These are phyloP conservation scores for Neoascia interrupta DNA, from an alignment of 2,888 invertebrate genomes.

Conservation along the genomic window DNA sequence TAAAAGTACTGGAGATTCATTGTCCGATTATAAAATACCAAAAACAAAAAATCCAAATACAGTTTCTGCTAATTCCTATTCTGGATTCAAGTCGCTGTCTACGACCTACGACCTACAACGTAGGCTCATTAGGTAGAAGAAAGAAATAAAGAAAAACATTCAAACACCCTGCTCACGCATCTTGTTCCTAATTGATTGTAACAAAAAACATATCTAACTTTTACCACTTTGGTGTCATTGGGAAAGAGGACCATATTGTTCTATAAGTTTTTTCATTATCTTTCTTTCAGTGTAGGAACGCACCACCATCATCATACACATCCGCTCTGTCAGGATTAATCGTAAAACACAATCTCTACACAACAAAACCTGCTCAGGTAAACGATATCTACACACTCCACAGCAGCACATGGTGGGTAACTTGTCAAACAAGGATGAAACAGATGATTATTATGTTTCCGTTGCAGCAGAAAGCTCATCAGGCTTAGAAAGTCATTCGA, in stretches of 20 bases:
- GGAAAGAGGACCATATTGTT: slow-evolving; percentile 34
- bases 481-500: slow-evolving; percentile 36
- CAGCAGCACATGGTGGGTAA: too few relatives aligned
- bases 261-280: slow-evolving; percentile 44
- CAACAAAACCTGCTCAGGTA: slow-evolving; percentile 31
- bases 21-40: too few relatives aligned
- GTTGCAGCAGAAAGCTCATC: slow-evolving; percentile 50
- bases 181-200: slow-evolving; percentile 44
- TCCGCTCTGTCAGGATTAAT: slow-evolving; percentile 27
- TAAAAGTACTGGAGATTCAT: too few relatives aligned
- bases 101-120: not conserved
- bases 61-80: not conserved
- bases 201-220: slow-evolving; percentile 3
- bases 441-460: slow-evolving; percentile 51
- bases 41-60: too few relatives aligned
- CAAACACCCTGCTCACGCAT: slow-evolving; percentile 28
- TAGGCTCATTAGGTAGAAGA: not conserved
- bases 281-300: slow-evolving; percentile 46
- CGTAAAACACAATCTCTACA: slow-evolving; percentile 11
- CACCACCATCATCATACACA: too few relatives aligned
- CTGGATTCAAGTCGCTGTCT: not conserved
- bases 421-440: slow-evolving; percentile 60
- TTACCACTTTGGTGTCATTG: slow-evolving; percentile 5
- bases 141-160: slow-evolving; percentile 15
- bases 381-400: slow-evolving; percentile 35